Base-by-base conservation (phyloP, 2,888 invertebrate species). In the Tribolium freemani region DNA sequence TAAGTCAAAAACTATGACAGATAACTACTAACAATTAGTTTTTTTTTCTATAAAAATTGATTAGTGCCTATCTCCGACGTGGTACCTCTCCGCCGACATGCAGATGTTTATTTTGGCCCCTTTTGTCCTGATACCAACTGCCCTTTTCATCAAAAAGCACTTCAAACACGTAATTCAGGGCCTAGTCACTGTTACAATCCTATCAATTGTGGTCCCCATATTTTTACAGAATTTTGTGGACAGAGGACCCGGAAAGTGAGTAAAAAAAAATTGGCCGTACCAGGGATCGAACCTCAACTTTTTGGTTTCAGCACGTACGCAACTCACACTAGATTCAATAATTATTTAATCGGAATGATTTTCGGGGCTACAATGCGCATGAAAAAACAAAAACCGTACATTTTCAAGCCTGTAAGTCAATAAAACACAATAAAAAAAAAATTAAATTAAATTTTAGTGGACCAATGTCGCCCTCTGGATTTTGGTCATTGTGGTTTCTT, bases 71-170 rank as follows among this genome's bases (percentile, higher is more conserved):
- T 46, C 76, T 0, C 84, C 83, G 48, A 82, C 83, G 1, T 86
- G 85, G 85, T 86, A 86, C 71, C 72, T 86, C 51, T 83, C 84
- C 26, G 84, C 83, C 2, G 86, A 86, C 73, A 83, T 84, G 79
- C 86, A 86, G 73, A 78, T 86, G 69, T 85, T 83, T 72, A 45
- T 84, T 4, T 26, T 84, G 38, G 80, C 85, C 3, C 85, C 85
- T 5, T 20, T 86, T 3, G 54, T 86, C 11, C 71, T 85, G n/a
- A 80, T 84, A 63, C 84, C 83, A 2, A 71, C 82, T 5, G 73
- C 81, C 5, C 16, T 77, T 6, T 71, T 73, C n/a, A 64, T 80
- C 9, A 77, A 74, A 48, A 73, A 73, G 48, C 76, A 74, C 0
- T 79, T 78, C 16, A 76, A 72, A 58, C 5, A 20, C 3, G 73